Conservation (phyloP, 2,888 invertebrate genomes). For the Coelopa pilipes region DNA sequence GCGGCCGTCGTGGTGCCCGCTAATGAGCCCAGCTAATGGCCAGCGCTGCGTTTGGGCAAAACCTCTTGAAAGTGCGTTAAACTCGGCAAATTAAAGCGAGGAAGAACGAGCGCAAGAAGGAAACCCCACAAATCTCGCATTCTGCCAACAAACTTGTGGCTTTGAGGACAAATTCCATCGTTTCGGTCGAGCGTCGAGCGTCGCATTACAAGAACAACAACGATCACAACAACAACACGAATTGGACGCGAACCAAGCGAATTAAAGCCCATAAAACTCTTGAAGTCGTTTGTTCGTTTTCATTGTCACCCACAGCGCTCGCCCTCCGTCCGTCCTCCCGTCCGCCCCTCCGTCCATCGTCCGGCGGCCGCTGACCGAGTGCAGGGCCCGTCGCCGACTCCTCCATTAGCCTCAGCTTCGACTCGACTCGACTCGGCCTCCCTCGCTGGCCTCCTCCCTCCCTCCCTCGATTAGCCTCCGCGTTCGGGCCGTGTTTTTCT, state of each 20-base stretch:
- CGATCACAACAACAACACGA: too few relatives aligned
- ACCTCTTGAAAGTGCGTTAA: conserved; percentile 36
- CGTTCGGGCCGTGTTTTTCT: neutral
- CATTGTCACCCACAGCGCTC: conserved; percentile 11
- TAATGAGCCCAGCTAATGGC: too few relatives aligned
- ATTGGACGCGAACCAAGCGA: neutral
- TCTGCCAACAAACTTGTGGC: neutral
- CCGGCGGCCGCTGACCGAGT: too few relatives aligned
- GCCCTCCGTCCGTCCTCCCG: neutral
- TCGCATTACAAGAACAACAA: too few relatives aligned
- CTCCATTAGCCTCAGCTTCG: too few relatives aligned
- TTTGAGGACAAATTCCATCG: conserved; percentile 15
- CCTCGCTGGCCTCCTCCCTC: neutral
- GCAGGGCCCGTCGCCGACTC: too few relatives aligned
- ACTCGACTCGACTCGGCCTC: neutral
- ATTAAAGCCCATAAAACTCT: neutral
- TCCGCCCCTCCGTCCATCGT: too few relatives aligned
- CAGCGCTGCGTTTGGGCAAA: neutral
- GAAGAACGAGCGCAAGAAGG: neutral
- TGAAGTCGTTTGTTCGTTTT: neutral
- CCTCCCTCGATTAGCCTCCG: too few relatives aligned
- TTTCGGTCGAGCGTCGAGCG: neutral
- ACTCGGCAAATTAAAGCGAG: conserved; percentile 24
- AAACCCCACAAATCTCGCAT: neutral
- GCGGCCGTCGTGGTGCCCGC: too few relatives aligned